These are phyloP conservation scores for Empis livida DNA, from an alignment of 2,888 invertebrate species.

Conservation along the genomic window DNA sequence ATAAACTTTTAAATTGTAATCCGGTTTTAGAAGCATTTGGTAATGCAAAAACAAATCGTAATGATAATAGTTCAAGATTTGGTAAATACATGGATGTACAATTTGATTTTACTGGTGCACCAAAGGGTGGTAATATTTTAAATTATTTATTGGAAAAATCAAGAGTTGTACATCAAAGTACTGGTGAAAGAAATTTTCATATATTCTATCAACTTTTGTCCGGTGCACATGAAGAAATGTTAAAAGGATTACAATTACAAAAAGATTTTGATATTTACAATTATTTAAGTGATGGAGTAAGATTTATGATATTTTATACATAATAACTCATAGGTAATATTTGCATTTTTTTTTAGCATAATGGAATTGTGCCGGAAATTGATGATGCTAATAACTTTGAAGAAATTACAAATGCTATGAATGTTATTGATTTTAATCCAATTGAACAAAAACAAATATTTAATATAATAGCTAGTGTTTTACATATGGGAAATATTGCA, in stretches of 20 bases:
- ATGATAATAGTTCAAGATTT: constrained; percentile 85
- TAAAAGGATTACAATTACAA: constrained; percentile 53
- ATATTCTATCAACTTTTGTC: constrained; percentile 79
- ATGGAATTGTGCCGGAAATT: constrained; percentile 35
- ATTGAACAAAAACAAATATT: constrained; percentile 65
- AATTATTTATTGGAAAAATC: constrained; percentile 87
- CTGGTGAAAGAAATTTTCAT: constrained; percentile 83
- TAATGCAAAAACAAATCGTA: constrained; percentile 79
- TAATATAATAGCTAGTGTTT: constrained; percentile 66
- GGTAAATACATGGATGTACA: constrained; percentile 93
- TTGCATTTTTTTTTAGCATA: constrained; percentile 27
- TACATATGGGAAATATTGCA: constrained; percentile 78
- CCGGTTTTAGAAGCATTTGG: constrained; percentile 86
- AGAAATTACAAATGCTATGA: constrained; percentile 58
- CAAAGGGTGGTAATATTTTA: constrained; percentile 64
- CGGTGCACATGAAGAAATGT: constrained; percentile 52
- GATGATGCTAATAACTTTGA: constrained; percentile 57
- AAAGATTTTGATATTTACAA: constrained; percentile 57
- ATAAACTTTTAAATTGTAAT: constrained; percentile 71
- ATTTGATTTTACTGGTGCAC: constrained; percentile 56
- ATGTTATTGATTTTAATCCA: constrained; percentile 59
- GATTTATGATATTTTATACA: constrained; percentile 16
- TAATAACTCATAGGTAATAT: neutral
- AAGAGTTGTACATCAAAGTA: constrained; percentile 69
- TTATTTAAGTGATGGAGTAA: constrained; percentile 66